These are phyloP conservation scores for Chascanopsetta lugubris DNA, from an alignment of 2,113 vertebrate species.

Conservation along the genomic window DNA sequence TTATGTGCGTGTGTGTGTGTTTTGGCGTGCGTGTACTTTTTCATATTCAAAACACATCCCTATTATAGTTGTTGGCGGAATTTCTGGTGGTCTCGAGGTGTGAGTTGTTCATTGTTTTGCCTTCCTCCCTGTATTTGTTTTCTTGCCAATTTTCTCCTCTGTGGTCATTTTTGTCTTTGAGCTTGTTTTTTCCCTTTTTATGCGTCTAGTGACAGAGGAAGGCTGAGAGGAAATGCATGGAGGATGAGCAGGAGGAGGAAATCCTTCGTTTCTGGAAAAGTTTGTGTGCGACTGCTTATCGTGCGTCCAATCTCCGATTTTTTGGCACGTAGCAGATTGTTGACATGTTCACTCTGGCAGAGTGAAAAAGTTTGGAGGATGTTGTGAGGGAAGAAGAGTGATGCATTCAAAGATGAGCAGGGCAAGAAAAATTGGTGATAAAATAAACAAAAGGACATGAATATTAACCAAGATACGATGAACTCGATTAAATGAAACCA, in stretches of 20 bases:
- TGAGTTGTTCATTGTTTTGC: slow-evolving; percentile 15
- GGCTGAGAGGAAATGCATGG: slow-evolving; percentile 33
- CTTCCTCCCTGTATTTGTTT: slow-evolving; percentile 5
- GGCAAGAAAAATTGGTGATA: background rate
- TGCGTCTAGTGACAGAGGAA: slow-evolving; percentile 9
- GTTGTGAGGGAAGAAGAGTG: background rate
- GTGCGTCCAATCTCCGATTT: background rate
- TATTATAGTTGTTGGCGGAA: background rate
- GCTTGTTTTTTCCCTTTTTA: background rate
- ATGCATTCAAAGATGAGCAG: slow-evolving; percentile 11
- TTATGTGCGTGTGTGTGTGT: background rate
- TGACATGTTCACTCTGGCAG: slow-evolving; percentile 7
- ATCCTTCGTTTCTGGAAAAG: slow-evolving; percentile 32
- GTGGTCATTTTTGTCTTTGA: background rate
- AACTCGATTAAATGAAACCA: background rate
- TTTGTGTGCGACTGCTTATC: background rate
- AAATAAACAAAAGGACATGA: background rate
- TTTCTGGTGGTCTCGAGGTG: slow-evolving; percentile 20
- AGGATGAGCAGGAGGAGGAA: slow-evolving; percentile 30
- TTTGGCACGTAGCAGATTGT: slow-evolving; percentile 22
- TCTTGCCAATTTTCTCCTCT: background rate
- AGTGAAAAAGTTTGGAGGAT: background rate
- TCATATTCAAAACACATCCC: slow-evolving; percentile 33
- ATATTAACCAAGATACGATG: background rate
- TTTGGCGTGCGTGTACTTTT: background rate